Evolutionary conservation across 2,113 vertebrate genomes (phyloP).

Genomic region (Entomyzon cyanotis): DNA sequence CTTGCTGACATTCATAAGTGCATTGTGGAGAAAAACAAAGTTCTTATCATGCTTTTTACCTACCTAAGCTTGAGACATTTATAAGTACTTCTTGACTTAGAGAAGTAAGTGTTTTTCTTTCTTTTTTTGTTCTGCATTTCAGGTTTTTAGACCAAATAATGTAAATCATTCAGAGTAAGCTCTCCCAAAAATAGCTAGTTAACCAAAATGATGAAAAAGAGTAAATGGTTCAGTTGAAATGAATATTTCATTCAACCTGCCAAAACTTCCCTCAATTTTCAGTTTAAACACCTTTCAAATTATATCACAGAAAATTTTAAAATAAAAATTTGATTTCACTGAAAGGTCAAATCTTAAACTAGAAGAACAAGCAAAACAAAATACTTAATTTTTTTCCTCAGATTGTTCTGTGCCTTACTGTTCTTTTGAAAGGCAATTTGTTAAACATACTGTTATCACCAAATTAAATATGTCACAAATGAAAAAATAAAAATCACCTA

Average conservation of each 20-base stretch:
- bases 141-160: background rate
- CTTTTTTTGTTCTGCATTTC: background rate
- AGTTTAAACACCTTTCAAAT: background rate
- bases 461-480: background rate
- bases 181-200: background rate
- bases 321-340: background rate
- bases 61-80: accelerated
- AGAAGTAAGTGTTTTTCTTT: background rate
- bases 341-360: background rate
- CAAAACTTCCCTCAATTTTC: accelerated
- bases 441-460: background rate
- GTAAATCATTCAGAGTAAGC: background rate
- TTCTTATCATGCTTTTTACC: background rate
- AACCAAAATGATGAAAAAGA: background rate
- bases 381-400: background rate
- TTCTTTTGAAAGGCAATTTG: background rate
- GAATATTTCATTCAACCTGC: background rate
- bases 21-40: background rate
- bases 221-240: background rate
- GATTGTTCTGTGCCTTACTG: background rate
- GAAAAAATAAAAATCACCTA: background rate
- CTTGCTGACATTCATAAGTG: background rate
- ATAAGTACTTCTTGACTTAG: background rate
- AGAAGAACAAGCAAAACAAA: background rate
- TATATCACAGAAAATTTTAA: background rate